Evolutionary conservation across 2,113 vertebrate species (phyloP), one percentile per base, ranked within the genome.

Genomic region (Rhinopomastus cyanomelas): DNA sequence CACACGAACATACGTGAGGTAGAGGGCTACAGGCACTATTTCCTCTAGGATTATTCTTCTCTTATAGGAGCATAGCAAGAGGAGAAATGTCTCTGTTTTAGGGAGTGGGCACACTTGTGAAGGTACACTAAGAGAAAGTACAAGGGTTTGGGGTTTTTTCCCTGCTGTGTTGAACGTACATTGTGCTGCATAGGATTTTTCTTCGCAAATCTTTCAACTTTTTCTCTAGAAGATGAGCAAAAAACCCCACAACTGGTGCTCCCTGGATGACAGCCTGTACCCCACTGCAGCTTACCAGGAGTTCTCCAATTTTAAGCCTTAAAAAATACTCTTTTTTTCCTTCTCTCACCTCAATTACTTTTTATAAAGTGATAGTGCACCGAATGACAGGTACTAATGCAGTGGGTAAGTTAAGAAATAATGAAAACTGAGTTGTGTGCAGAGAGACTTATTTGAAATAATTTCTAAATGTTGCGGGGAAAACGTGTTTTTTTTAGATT

Each of bases 141-240:
- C 22, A 72, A 34, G 29, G 12, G 39, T 42, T 42, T 42, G 15
- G 39, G 48, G 12, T 95, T 93, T 85, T 81, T 88, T 42, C 15
- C 39, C 39, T 83, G 59, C 87, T 75, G 73, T 85, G 69, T 87
- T 94, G 94, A 94, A 94, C 90, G 74, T 88, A 81, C 73, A 71
- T 87, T 87, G 67, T 83, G 93, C 89, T 93, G 88, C 75, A 49
- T 42, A 85, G 39, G 3, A 61, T 83, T 67, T n/a, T 85, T 62
- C 87, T 87, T 67, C 44, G 77, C 82, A 90, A 91, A 96, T 87
- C 94, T 94, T 95, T 92, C 80, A 96, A 96, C 94, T 97, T 93
- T 42, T 91, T 37, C 86, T 87, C 62, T 91, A 67, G 53, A 87
- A 94, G 95, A 94, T 68, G 84, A 95, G 90, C 76, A 95, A 89